These are phyloP conservation scores for Pomatorhinus ruficollis DNA, from an alignment of 2,113 vertebrate species.

Conservation along the genomic window DNA sequence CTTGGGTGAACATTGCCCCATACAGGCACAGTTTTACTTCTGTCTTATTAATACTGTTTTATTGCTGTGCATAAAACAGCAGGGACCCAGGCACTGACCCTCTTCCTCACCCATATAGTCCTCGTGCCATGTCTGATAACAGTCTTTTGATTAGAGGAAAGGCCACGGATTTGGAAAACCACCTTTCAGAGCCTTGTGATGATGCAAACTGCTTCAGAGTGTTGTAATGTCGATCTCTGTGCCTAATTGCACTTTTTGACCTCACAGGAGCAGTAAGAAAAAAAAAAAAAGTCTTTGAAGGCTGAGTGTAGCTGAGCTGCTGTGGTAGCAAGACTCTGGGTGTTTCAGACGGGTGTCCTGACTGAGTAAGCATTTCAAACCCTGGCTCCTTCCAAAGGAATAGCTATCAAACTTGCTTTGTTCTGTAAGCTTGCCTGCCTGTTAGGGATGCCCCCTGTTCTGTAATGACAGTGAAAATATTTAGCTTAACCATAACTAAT, in stretches of 20 bases:
- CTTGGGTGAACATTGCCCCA: background rate
- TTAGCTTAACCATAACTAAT: background rate
- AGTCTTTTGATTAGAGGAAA: background rate
- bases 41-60: background rate
- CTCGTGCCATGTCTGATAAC: background rate
- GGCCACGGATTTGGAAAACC: background rate
- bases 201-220: background rate
- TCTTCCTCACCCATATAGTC: background rate
- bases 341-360: background rate
- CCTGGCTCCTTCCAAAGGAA: background rate
- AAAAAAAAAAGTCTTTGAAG: background rate
- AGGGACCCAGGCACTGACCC: background rate
- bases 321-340: background rate
- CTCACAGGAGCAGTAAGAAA: background rate
- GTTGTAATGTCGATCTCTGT: background rate
- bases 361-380: background rate
- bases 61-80: background rate
- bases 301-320: background rate
- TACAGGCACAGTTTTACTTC: background rate
- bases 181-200: background rate
- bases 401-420: background rate
- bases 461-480: background rate
- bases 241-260: constrained; percentile 9
- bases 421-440: background rate
- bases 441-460: background rate